These are phyloP conservation scores for Rhodeus uyekii DNA, from an alignment of 2,797 vertebrate species.

Conservation along the genomic window DNA sequence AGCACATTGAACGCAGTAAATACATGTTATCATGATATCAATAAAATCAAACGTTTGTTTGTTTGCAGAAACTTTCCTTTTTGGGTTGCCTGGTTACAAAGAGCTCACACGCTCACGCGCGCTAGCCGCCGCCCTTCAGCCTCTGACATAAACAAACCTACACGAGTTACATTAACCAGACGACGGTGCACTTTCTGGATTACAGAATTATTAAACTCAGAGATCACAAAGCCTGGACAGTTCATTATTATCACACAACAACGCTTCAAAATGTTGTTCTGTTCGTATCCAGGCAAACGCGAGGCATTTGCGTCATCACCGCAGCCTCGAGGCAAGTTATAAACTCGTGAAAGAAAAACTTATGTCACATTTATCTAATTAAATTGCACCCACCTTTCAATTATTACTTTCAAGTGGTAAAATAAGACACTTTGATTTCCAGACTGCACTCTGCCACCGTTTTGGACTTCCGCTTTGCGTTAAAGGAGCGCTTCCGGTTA, in stretches of 20 bases:
- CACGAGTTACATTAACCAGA: background rate
- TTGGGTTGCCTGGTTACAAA: conserved; percentile 12
- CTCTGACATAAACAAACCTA: background rate
- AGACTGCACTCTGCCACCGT: background rate
- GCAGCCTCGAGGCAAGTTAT: background rate
- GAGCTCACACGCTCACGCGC: background rate
- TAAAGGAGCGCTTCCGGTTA: background rate
- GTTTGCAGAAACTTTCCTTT: background rate
- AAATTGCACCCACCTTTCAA: conserved; percentile 47
- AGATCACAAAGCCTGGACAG: background rate
- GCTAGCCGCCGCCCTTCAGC: background rate
- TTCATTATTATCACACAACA: background rate
- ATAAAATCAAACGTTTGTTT: background rate
- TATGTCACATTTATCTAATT: background rate
- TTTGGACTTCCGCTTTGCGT: conserved; percentile 26
- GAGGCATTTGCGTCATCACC: background rate
- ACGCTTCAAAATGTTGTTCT: background rate
- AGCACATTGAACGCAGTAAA: background rate
- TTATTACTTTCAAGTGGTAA: conserved; percentile 18
- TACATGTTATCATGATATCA: background rate
- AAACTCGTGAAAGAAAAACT: background rate
- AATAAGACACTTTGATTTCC: conserved; percentile 35
- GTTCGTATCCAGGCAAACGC: background rate
- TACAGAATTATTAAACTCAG: background rate
- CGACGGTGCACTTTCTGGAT: background rate